Conservation (phyloP, 2,888 invertebrate species). For the Thecocarcelia acutangulata region DNA sequence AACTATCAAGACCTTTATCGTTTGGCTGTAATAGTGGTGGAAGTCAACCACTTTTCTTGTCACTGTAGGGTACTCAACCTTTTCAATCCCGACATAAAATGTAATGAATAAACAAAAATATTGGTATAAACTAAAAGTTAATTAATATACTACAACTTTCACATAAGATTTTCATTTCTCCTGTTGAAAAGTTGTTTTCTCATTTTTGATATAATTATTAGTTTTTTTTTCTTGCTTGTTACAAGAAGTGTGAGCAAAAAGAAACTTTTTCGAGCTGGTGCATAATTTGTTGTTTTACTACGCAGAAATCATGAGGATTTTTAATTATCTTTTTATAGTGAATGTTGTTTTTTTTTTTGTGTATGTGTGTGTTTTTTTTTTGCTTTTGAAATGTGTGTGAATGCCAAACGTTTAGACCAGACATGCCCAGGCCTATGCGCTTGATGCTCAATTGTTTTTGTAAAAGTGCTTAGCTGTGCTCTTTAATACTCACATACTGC, state of each 20-base stretch:
- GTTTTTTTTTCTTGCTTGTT: too few relatives aligned
- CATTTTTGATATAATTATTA: too few relatives aligned
- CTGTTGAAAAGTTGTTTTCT: constrained; percentile 9
- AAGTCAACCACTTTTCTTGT: background rate
- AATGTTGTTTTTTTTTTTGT: background rate
- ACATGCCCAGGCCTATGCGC: too few relatives aligned
- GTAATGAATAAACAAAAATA: constrained; percentile 60
- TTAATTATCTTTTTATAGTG: constrained; percentile 45
- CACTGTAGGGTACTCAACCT: background rate
- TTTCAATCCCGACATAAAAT: constrained; percentile 4
- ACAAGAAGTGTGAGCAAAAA: constrained; percentile 3
- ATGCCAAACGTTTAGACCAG: constrained; percentile 55
- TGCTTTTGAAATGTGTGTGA: background rate
- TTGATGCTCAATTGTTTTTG: too few relatives aligned
- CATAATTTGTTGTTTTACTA: constrained; percentile 42
- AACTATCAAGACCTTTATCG: too few relatives aligned
- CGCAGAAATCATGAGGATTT: constrained; percentile 52
- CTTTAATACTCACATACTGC: too few relatives aligned
- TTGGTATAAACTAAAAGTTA: constrained; percentile 63
- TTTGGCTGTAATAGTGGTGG: too few relatives aligned
- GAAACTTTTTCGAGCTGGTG: constrained; percentile 33
- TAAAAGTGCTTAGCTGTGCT: too few relatives aligned
- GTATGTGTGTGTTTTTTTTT: background rate
- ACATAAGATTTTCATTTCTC: constrained; percentile 58
- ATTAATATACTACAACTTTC: constrained; percentile 60